Evolutionary conservation across 1,140 invertebrate species (phyloP), one percentile per base, ranked within the genome.

Genomic region (Cotesia glomerata): DNA sequence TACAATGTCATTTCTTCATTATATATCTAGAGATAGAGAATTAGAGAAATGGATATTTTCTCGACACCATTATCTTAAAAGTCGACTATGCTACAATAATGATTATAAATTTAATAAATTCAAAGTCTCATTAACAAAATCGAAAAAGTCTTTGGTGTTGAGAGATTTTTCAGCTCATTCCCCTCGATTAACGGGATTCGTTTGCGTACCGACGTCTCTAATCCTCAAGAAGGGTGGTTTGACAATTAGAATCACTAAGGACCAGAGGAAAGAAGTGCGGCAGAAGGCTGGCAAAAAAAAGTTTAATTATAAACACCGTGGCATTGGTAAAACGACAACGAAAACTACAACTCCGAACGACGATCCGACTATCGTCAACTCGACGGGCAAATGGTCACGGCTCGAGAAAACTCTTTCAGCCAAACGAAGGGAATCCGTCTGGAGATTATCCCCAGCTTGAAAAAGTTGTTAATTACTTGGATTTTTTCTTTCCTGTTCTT

Each of bases 381-480:
- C 80, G 79, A 78, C 82, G 81, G 83, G 81, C 84, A 87, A 87
- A 86, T 86, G 82, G 86, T 85, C 85, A 86, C 83, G 82, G 83
- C 84, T 85, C 84, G 79, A 79, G 76, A 82, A 82, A 86, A 86
- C 86, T 87, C 86, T 86, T 86, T 84, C 81, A 79, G 80, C 80
- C 83, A 87, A 87, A 87, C 85, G 85, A 86, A 86, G 85, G 85
- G 83, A 87, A 87, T 87, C 81, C 80, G 84, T 86, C 82, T 82
- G 78, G 84, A 85, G 86, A 87, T 87, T 86, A 87, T 86, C 85
- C 84, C 78, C 72, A 79, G 85, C 83, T 86, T 85, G 82, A 86
- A 87, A 86, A 87, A 87, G 86, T 87, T 87, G 85, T 87, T 86
- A 86, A 86, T 86, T 87, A 87, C 86, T 86, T 87, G 85, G 83